Conservation (phyloP, 2,888 invertebrate genomes). For the Ophion slaviceki region DNA sequence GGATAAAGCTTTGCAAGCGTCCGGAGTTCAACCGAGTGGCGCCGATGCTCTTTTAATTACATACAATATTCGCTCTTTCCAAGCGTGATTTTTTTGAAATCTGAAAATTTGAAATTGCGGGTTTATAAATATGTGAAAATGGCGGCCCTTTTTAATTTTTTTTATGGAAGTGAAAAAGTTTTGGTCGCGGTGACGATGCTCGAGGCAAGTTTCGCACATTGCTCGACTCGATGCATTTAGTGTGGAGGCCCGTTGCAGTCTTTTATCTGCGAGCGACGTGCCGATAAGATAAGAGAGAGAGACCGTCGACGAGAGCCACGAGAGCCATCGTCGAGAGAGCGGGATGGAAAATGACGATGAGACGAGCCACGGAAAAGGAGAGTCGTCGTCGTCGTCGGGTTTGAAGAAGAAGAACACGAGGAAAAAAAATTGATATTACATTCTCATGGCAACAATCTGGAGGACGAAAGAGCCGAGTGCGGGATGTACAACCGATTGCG, state of each 20-base stretch:
- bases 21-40: no score
- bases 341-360: conserved; percentile 50
- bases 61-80: background rate
- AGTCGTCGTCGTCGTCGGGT: conserved; percentile 39
- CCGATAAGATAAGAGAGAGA: conserved; percentile 60
- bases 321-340: conserved; percentile 49
- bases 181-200: conserved; percentile 25
- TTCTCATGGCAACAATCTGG: conserved; percentile 82
- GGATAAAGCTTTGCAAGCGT: no score
- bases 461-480: conserved; percentile 72
- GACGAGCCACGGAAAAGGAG: conserved; percentile 47
- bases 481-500: conserved; percentile 73
- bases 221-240: conserved; percentile 61
- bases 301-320: conserved; percentile 52
- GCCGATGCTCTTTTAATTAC: background rate
- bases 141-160: background rate
- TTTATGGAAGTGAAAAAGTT: conserved; percentile 33
- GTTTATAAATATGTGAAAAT: background rate
- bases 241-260: conserved; percentile 62
- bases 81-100: background rate
- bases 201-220: conserved; percentile 45
- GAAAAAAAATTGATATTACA: conserved; percentile 70
- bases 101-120: background rate
- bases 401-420: conserved; percentile 49
- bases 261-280: conserved; percentile 64